Evolutionary conservation across 2,797 vertebrate genomes (phyloP), one percentile per base, ranked within the genome.

Genomic region (Melopsittacus undulatus): DNA sequence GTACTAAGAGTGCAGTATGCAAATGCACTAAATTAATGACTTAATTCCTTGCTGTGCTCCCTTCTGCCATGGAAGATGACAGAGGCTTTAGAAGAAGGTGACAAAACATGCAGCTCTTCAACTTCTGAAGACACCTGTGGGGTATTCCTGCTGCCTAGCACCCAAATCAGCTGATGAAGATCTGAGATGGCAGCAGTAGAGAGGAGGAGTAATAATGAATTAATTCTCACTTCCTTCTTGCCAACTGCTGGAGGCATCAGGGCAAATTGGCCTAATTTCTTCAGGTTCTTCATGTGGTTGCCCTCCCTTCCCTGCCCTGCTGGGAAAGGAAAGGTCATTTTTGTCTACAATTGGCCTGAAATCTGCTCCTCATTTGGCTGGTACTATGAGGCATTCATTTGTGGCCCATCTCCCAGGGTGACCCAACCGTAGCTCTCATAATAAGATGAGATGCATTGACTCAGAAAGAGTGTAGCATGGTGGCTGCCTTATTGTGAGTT

Each of bases 371-470:
- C 9, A 27, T 56, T 42, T 63, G 7, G 23, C 61, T 87, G 24
- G 24, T 46, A 2, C 68, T 14, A 8, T 10, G 43, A 66, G 22
- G 27, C 16, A 9, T n/a, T 57, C 2, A 1, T 43, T 5, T 20
- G 23, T 70, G 75, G 10, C 38, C 12, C 68, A 26, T 13, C 23
- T 45, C 29, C 52, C n/a, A 13, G 13, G 4, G 32, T 48, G 56
- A 40, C 45, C 45, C 76, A 64, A 3, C 7, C 26, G 63, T 2
- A 34, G 22, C 64, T 62, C 21, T 46, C 6, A 3, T 34, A 15
- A 3, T 5, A 24, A 68, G 40, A 34, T 1, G 0, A 0, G 9
- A 32, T 1, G 9, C 2, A 2, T 3, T 8, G 38, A 13, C 29
- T 8, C 8, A 12, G 18, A 2, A 6, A 19, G n/a, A 87, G 13